Conservation (phyloP, 2,888 invertebrate genomes). For the Heliconius cydno region DNA sequence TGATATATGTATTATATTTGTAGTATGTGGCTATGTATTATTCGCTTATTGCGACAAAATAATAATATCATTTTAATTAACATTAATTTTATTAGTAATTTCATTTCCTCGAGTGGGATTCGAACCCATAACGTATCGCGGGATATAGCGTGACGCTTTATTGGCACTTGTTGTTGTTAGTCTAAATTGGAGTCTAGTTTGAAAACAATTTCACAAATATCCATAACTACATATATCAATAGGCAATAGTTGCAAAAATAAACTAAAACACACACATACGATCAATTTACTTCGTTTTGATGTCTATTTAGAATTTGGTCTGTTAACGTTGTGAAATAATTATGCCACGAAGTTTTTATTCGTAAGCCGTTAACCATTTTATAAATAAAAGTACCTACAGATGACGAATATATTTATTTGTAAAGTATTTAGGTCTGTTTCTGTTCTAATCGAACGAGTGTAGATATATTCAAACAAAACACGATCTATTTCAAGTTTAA, state of each 20-base stretch:
- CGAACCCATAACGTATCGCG: too few species aligned
- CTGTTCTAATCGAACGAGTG: conserved; percentile 44
- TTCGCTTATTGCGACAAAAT: background rate
- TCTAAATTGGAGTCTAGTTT: background rate
- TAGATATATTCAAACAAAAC: conserved; percentile 46
- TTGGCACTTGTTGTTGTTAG: background rate
- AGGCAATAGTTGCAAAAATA: background rate
- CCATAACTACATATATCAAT: background rate
- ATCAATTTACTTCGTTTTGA: conserved; percentile 22
- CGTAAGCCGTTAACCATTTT: conserved; percentile 22
- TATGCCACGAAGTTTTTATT: conserved; percentile 21
- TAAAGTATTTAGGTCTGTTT: conserved; percentile 44
- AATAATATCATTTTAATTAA: background rate
- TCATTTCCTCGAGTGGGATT: too few species aligned
- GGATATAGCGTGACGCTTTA: background rate
- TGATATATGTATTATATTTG: conserved; percentile 41
- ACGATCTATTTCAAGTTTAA: conserved; percentile 50
- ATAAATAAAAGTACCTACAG: conserved; percentile 26
- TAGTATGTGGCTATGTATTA: background rate
- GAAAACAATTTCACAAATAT: background rate
- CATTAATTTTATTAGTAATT: background rate
- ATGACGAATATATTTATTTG: conserved; percentile 39
- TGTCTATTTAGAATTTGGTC: conserved; percentile 12
- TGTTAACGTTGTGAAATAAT: conserved; percentile 23
- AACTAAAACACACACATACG: conserved; percentile 35